Evolutionary conservation across 2,113 vertebrate species (phyloP), one percentile per base, ranked within the genome.

Genomic region (Hiodon tergisus): DNA sequence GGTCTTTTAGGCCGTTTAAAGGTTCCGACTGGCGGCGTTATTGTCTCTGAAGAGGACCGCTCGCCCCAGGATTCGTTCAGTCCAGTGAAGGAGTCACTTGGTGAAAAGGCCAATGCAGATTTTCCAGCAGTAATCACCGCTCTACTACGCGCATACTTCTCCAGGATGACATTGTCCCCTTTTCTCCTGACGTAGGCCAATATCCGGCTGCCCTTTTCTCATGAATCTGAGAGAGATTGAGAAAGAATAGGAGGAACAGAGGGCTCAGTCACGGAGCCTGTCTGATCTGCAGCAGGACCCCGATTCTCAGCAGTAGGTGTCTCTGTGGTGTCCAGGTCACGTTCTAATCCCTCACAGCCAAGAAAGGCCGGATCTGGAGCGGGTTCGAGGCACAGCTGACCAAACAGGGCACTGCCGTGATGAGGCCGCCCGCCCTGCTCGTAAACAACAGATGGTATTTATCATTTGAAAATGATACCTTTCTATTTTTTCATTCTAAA

Each of bases 281-380:
- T 0, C 73, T 75, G 72, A 67, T 79, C 67, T 16, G 68, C 81
- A 54, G 54, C 51, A 51, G 69, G 73, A n/a, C 8, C 54, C 17
- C 4, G 16, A 6, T 81, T 79, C 73, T 78, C 78, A 79, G 16
- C 53, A 61, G 46, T 68, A 50, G 72, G 73, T 86, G 78, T 73
- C 67, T 77, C 86, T 85, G 81, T 74, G 66, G 11, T 81, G 50
- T 68, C 71, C 68, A 80, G 75, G 77, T 83, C 74, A 81, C 55
- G 54, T 73, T 78, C 57, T 72, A 61, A 70, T 79, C 77, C 77
- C n/a, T 77, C 73, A 69, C 0, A 72, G 63, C 50, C 78, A 77
- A 78, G 58, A 80, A 81, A 83, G 66, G 51, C 46, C 69, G 31
- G 14, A 47, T 11, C 6, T 2, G 17, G 53, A 48, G 48, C 14